Base-by-base conservation (phyloP, 2,113 vertebrate species). In the Erythrocebus patas region DNA sequence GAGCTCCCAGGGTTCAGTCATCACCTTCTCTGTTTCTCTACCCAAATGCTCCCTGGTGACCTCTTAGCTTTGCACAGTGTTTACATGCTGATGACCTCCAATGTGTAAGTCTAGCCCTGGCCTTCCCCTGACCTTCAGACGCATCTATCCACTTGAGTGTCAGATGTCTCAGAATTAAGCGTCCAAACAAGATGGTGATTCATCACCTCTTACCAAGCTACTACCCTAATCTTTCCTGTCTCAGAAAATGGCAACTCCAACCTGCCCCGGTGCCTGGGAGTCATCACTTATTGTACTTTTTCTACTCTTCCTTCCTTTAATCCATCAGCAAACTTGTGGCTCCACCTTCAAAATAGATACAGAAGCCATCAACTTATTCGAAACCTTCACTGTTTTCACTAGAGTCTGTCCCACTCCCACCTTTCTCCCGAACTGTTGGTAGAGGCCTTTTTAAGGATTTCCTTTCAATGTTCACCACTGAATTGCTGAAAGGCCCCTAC, bases 291-390 rank as follows among this genome's bases (percentile, higher is more conserved):
- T 4, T 23, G 27, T 64, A 64, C 38, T 32, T 4, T 10, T 10
- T 30, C 8, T 43, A 11, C 68, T 30, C 38, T 38, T 38, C 22
- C 23, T 30, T 52, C 66, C 4, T 72, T 38, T 9, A 17, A 55
- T 17, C 61, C 25, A 12, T 13, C 75, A 66, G 80, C 25, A 55
- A 18, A 22, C 68, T 61, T 27, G 1, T 22, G 20, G 5, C 80
- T 89, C 17, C 25, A 6, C 73, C 79, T 78, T 59, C 84, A 61
- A 2, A 32, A 25, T 0, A 5, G 23, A 43, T 1, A 64, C 48
- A 12, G 59, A 11, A 8, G 23, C 70, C 35, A 0, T 0, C 0
- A 14, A 35, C 50, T 12, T 17, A 87, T 18, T 45, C 25, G 13
- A 8, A 16, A n/a, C 40, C 40, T 7, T 40, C 18, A 2, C n/a